A percentile compares a stretch with the other conserved stretches of the same genome.
phyloP scores from a whole-genome alignment of 1,140 invertebrate species.

The Eufriesea mexicana region DNA sequence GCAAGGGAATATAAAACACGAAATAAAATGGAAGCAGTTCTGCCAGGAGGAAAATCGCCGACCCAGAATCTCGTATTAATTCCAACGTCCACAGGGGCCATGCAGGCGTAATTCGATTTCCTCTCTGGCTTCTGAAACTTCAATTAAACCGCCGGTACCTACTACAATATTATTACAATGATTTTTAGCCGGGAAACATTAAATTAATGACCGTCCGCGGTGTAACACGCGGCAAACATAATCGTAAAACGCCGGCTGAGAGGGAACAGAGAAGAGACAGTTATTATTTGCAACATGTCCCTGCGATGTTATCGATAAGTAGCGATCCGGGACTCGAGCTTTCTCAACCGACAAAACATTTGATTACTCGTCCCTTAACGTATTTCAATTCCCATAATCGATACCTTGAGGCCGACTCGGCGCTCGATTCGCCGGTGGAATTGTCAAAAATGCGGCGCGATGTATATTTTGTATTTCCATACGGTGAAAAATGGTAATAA shows the following conservation, averaged over 20 bases:
- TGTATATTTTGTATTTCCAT: not conserved
- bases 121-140: not conserved
- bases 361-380: constrained; percentile 15
- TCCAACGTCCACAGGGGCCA: not conserved
- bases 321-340: too few relatives aligned
- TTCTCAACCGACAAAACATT: not conserved
- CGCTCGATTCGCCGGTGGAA: not conserved
- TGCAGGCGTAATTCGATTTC: not conserved
- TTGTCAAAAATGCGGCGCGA: constrained; percentile 5
- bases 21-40: too few relatives aligned
- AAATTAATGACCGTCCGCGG: not conserved
- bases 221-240: not conserved
- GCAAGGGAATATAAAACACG: too few relatives aligned
- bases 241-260: not conserved
- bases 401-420: not conserved
- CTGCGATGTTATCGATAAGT: constrained; percentile 25
- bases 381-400: constrained; percentile 27
- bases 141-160: not conserved
- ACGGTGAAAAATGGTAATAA: constrained; percentile 26
- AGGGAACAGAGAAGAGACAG: not conserved
- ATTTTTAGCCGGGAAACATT: not conserved
- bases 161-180: not conserved
- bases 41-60: too few relatives aligned
- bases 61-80: not conserved
- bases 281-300: constrained; percentile 2